Percentiles rank a stretch among this genome's conserved stretches.
phyloP scores from a whole-genome alignment of 2,113 vertebrate genomes.

The Platycercus adscitus region DNA sequence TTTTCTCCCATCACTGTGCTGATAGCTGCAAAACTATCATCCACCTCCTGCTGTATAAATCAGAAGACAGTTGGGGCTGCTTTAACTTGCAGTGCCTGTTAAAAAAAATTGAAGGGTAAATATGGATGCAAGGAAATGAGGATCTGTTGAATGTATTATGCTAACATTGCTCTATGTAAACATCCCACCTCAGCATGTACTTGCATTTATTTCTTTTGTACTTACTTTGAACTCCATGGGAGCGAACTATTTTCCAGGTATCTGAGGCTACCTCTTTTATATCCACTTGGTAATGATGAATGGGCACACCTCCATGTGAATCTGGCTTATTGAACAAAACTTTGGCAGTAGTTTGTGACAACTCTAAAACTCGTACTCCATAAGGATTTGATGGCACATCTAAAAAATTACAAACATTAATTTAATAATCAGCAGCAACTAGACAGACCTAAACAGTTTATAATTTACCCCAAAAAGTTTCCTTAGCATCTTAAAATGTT shows the following conservation, averaged over 20 bases:
- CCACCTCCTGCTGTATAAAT: neutral
- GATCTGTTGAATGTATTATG: neutral
- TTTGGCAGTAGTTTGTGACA: conserved; percentile 91
- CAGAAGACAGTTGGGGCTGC: neutral
- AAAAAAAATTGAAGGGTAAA: neutral
- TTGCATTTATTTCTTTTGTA: neutral
- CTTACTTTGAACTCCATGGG: conserved; percentile 97
- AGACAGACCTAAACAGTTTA: neutral
- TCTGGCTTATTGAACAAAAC: conserved; percentile 94
- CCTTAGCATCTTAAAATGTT: neutral
- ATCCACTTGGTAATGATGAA: conserved; percentile 95
- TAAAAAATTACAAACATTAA: conserved; percentile 49
- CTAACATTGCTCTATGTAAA: neutral
- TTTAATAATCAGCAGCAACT: neutral
- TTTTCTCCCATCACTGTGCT: neutral
- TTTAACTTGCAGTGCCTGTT: neutral
- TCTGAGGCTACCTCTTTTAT: conserved; percentile 89
- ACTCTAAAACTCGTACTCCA: conserved; percentile 86
- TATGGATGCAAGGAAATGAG: neutral
- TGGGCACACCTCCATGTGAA: conserved; percentile 96
- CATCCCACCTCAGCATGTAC: rapidly evolving
- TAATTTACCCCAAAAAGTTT: neutral
- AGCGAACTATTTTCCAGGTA: conserved; percentile 92
- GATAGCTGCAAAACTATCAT: neutral
- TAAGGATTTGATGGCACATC: conserved; percentile 95